Evolutionary conservation across 2,888 invertebrate species (phyloP), one percentile per base, ranked within the genome.

Genomic region (Sthenelais limicola): DNA sequence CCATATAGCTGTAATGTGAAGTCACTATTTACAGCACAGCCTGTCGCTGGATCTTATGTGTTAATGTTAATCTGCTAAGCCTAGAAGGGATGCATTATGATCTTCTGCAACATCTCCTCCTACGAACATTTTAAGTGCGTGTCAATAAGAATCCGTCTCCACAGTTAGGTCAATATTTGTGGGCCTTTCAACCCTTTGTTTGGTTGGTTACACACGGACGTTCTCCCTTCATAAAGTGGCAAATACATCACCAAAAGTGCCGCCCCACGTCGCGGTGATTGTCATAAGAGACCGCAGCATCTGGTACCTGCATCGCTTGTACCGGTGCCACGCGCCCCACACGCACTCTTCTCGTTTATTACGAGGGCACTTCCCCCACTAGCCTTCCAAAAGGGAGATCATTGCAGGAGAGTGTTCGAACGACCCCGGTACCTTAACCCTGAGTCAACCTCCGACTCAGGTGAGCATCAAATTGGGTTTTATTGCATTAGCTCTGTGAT

Each of bases 191-290:
- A 54, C 54, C 54, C 54, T 54, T 54, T 54, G 54, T 54, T 54
- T 54, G 32, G 54, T 32, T 9, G 54, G 54, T 54, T 26, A 54
- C 54, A 54, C 54, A n/a, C 30, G 51, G 54, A 32, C 30, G 30
- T 26, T 54, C 32, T 54, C 54, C 54, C 4, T 26, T 32, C 54
- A 26, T 54, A 26, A 54, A 54, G 54, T 54, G 54, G 24, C 54
- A 32, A 26, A 26, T 54, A 28, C 54, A 26, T 26, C 30, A 54
- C 54, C 7, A 3, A 4, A 7, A n/a, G 24, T 32, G 26, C 18
- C 54, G 3, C 26, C 30, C 54, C 5, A 32, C 9, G 5, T 5
- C 54, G 7, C 26, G n/a, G 30, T 54, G 54, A 54, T 54, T 54
- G 54, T 54, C 54, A 12, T 24, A 7, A 5, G 51, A 24, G n/a